Percentiles rank a stretch among this genome's conserved stretches.
Conservation (phyloP, 2,888 invertebrate species). For the Suillia variegata region DNA sequence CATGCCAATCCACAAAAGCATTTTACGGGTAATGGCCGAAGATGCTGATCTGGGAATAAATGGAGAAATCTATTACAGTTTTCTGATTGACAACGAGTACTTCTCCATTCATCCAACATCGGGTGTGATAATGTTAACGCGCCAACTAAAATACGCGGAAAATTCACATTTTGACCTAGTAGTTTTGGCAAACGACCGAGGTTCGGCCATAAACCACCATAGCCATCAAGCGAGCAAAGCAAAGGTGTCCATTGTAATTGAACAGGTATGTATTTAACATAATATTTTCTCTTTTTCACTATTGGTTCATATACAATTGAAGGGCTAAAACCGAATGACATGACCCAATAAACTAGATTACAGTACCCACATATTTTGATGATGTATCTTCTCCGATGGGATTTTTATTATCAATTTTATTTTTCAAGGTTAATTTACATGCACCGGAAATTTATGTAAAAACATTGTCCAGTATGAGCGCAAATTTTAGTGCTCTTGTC, state of each 20-base stretch:
- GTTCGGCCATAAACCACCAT: slow-evolving; percentile 63
- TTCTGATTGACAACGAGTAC: slow-evolving; percentile 78
- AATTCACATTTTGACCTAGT: slow-evolving; percentile 73
- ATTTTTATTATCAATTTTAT: background rate
- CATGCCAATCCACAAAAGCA: slow-evolving; percentile 80
- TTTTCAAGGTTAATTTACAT: slow-evolving; percentile 76
- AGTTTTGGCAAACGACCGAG: slow-evolving; percentile 87
- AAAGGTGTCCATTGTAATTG: slow-evolving; percentile 75
- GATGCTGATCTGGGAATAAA: slow-evolving; percentile 96
- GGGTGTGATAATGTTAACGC: slow-evolving; percentile 83
- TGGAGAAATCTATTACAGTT: slow-evolving; percentile 96
- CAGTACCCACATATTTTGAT: no score
- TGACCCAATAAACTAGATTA: no score
- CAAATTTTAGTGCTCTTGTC: slow-evolving; percentile 81
- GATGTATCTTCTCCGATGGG: no score
- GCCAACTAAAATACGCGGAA: slow-evolving; percentile 75
- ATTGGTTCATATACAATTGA: no score
- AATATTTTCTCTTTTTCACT: background rate
- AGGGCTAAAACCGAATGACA: no score
- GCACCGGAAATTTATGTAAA: slow-evolving; percentile 83
- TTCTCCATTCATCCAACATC: slow-evolving; percentile 94
- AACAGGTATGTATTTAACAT: slow-evolving; percentile 62
- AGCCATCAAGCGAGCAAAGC: slow-evolving; percentile 73
- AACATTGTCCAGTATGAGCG: slow-evolving; percentile 78
- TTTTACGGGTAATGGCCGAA: slow-evolving; percentile 82